Percentiles rank a stretch among this genome's conserved stretches.
These are phyloP conservation scores for Xerus rutilus DNA, from an alignment of 2,797 vertebrate species.

Conservation along the genomic window DNA sequence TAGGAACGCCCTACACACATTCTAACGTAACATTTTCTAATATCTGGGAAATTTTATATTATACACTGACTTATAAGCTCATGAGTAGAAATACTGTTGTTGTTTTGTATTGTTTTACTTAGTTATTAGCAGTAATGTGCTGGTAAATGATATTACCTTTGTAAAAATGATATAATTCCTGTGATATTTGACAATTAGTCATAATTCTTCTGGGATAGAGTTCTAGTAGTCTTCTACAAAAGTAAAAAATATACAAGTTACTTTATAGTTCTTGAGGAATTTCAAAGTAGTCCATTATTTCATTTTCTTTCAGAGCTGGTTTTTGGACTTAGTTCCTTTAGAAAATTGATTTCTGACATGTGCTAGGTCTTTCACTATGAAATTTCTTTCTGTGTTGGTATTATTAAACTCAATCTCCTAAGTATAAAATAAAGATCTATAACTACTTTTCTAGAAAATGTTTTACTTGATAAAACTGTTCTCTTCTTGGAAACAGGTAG, in stretches of 20 bases:
- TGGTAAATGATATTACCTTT: background rate
- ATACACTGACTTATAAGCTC: background rate
- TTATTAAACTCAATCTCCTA: background rate
- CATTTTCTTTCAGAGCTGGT: background rate
- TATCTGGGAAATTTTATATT: background rate
- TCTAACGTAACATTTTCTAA: background rate
- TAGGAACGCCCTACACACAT: background rate
- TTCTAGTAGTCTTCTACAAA: background rate
- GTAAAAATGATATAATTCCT: slow-evolving; percentile 13
- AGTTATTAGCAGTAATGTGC: background rate
- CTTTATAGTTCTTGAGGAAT: slow-evolving; percentile 36
- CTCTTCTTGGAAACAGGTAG: slow-evolving; percentile 26
- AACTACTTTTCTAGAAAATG: background rate
- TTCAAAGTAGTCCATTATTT: background rate
- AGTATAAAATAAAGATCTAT: background rate
- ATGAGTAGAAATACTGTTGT: background rate
- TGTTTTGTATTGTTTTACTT: slow-evolving; percentile 1
- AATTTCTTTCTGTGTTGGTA: background rate
- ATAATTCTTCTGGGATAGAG: background rate
- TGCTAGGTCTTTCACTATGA: background rate
- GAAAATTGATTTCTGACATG: background rate
- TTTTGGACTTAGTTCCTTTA: background rate
- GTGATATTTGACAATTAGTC: background rate
- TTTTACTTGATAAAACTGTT: background rate
- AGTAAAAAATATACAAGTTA: background rate